A percentile compares a stretch with the other conserved stretches of the same genome.
Conservation (phyloP, 35 echinoderm and acorn worm genomes). For the Patiria miniata region DNA sequence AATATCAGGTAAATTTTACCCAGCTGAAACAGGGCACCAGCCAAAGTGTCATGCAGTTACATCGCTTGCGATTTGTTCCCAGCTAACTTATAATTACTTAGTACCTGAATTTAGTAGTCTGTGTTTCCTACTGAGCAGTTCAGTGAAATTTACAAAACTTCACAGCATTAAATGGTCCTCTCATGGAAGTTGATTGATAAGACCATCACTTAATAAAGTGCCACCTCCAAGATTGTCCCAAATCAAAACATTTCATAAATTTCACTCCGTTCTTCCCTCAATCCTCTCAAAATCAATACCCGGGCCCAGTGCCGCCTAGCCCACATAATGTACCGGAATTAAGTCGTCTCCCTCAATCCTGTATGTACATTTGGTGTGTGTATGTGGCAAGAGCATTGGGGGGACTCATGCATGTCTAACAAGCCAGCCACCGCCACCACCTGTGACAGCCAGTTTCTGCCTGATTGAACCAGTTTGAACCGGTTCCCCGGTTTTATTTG, state of each 20-base stretch:
- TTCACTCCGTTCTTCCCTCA: background rate
- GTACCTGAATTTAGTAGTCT: too few relatives aligned
- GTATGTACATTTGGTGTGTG: background rate
- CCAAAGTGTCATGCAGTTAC: too few relatives aligned
- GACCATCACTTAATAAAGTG: constrained; percentile 15
- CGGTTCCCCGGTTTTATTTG: background rate
- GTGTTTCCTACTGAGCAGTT: too few relatives aligned
- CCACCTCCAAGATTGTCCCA: constrained; percentile 19
- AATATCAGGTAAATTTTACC: too few relatives aligned
- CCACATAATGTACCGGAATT: constrained; percentile 30
- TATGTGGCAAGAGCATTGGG: background rate
- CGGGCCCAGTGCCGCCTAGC: background rate
- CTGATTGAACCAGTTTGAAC: constrained; percentile 28
- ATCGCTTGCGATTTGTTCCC: too few relatives aligned
- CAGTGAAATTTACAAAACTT: too few relatives aligned
- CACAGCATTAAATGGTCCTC: background rate
- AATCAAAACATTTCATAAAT: constrained; percentile 30
- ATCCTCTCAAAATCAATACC: background rate
- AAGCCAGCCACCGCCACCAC: constrained; percentile 18
- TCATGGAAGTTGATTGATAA: background rate
- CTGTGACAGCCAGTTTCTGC: constrained; percentile 20
- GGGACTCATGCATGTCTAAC: constrained; percentile 19
- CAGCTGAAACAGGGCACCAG: too few relatives aligned
- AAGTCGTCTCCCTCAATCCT: background rate
- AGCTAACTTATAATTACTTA: too few relatives aligned